Percentiles rank a stretch among this genome's conserved stretches.
phyloP scores from a whole-genome alignment of 2,113 vertebrate species.

The Cyphomyrus discorhynchus region DNA sequence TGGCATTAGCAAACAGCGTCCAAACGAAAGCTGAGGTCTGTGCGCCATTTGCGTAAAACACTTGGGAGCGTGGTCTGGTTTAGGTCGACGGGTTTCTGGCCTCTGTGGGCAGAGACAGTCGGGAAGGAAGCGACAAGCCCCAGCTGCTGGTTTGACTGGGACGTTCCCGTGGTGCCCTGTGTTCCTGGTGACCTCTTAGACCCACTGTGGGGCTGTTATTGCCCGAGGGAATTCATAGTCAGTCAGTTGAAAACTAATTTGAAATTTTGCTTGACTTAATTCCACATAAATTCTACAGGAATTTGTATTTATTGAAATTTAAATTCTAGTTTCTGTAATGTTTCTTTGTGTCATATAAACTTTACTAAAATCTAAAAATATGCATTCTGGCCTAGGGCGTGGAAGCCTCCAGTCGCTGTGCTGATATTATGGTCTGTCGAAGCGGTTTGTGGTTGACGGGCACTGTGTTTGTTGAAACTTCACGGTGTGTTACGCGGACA shows the following conservation, averaged over 20 bases:
- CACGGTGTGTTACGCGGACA: not conserved
- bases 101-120: not conserved
- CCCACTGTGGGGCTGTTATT: not conserved
- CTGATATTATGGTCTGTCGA: not conserved
- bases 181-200: not conserved
- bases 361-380: not conserved
- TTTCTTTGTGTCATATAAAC: not conserved
- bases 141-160: not conserved
- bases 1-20: not conserved
- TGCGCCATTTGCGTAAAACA: not conserved
- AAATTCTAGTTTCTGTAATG: not conserved
- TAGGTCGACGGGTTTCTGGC: not conserved
- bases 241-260: not conserved
- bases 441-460: not conserved
- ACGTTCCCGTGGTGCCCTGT: not conserved
- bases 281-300: not conserved
- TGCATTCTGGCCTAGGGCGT: not conserved
- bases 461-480: not conserved
- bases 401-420: not conserved
- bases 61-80: not conserved
- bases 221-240: not conserved
- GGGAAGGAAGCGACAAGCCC: not conserved
- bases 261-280: not conserved
- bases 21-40: not conserved
- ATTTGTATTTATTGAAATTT: not conserved